A percentile compares a stretch with the other conserved stretches of the same genome.
Conservation (phyloP, 2,888 invertebrate species). For the Aporophyla nigra region DNA sequence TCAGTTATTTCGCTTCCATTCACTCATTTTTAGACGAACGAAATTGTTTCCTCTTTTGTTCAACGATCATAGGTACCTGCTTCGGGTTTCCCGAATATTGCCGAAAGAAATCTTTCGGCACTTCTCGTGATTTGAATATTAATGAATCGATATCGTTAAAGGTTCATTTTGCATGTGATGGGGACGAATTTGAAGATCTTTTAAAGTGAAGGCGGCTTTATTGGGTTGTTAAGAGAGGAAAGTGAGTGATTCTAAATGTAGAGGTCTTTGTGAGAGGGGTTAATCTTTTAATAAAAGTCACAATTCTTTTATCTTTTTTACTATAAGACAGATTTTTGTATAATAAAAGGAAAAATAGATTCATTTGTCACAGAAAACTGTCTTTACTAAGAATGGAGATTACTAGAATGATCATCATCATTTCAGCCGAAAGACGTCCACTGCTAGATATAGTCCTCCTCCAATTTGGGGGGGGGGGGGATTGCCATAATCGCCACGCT, state of each 20-base stretch:
- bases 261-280: conserved; percentile 1
- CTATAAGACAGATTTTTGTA: too few species aligned
- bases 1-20: conserved; percentile 53
- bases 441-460: too few species aligned
- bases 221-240: conserved; percentile 52
- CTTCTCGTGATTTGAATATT: conserved; percentile 66
- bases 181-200: conserved; percentile 51
- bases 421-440: too few species aligned
- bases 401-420: too few species aligned
- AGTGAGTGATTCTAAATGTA: conserved; percentile 43
- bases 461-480: too few species aligned
- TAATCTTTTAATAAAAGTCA: conserved; percentile 12
- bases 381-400: too few species aligned
- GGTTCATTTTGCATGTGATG: conserved; percentile 54
- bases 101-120: conserved; percentile 49
- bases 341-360: too few species aligned
- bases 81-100: conserved; percentile 48
- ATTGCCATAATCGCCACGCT: too few species aligned
- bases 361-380: too few species aligned
- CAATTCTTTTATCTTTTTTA: not conserved
- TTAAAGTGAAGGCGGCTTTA: conserved; percentile 50
- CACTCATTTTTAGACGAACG: conserved; percentile 51
- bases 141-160: conserved; percentile 64
- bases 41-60: conserved; percentile 63
- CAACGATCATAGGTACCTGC: conserved; percentile 24